Evolutionary conservation across 2,797 vertebrate species (phyloP).

Genomic region (Borostomias antarcticus): DNA sequence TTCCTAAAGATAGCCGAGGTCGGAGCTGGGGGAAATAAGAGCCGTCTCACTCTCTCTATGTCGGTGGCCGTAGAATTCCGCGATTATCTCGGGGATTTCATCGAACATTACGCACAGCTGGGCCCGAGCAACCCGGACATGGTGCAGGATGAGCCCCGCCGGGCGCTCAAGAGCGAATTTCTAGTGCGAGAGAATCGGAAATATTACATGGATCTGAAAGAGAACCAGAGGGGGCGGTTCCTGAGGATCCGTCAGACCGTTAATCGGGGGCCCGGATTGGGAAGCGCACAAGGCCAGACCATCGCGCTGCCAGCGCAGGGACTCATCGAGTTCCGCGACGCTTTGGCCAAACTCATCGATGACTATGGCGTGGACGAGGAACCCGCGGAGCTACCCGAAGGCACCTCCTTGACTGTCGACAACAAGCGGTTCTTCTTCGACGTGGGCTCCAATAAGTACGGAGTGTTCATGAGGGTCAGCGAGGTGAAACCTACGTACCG

Average conservation of each 20-base stretch:
- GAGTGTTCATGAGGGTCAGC: conserved; percentile 97
- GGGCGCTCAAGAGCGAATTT: conserved; percentile 96
- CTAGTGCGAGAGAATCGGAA: conserved; percentile 97
- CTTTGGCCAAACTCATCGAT: conserved; percentile 97
- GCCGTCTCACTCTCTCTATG: conserved; percentile 97
- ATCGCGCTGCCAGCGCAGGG: conserved; percentile 96
- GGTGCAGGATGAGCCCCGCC: conserved; percentile 93
- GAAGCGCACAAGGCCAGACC: conserved; percentile 96
- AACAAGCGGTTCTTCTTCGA: conserved; percentile 99
- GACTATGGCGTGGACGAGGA: conserved; percentile 98
- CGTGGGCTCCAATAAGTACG: conserved; percentile 98
- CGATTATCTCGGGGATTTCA: conserved; percentile 98
- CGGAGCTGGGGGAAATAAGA: conserved; percentile 95
- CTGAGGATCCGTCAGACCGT: conserved; percentile 97
- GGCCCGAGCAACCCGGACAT: conserved; percentile 94
- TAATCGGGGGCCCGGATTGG: conserved; percentile 94
- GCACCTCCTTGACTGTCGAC: conserved; percentile 97
- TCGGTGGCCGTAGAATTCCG: conserved; percentile 96
- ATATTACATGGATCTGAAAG: conserved; percentile 99
- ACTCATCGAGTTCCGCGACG: conserved; percentile 98
- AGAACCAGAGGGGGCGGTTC: conserved; percentile 98
- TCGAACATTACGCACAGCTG: conserved; percentile 98
- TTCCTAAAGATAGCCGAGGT: conserved; percentile 99
- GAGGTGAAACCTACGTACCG: conserved; percentile 98
- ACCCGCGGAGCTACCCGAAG: conserved; percentile 95